Evolutionary conservation across 2,113 vertebrate species (phyloP).

Genomic region (Stigmatopora nigra): DNA sequence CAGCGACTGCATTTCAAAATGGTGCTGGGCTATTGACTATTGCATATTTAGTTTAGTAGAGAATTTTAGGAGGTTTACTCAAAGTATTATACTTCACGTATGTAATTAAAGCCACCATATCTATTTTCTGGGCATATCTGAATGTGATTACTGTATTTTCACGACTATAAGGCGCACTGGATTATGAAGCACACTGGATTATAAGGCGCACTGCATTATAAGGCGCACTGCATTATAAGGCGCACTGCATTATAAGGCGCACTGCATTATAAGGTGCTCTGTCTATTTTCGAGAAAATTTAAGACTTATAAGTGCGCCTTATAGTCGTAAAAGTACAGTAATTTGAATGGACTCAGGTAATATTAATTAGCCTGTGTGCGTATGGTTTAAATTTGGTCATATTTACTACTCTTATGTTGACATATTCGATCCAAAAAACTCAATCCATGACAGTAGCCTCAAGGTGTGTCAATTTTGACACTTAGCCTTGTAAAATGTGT

Average conservation of each 20-base stretch:
- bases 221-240: too few relatives aligned
- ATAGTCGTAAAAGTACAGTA: too few relatives aligned
- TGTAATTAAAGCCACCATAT: slow-evolving; percentile 47
- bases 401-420: slow-evolving; percentile 15
- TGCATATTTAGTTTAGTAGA: slow-evolving; percentile 28
- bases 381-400: slow-evolving; percentile 2
- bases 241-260: too few relatives aligned
- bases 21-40: slow-evolving; percentile 22
- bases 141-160: too few relatives aligned
- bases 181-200: too few relatives aligned
- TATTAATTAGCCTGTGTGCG: neutral
- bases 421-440: slow-evolving; percentile 11
- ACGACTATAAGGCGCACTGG: too few relatives aligned
- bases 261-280: too few relatives aligned
- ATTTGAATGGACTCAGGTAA: neutral
- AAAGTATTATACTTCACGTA: slow-evolving; percentile 44
- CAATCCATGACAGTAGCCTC: slow-evolving; percentile 13
- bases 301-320: too few relatives aligned
- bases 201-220: too few relatives aligned
- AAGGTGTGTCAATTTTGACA: slow-evolving; percentile 15
- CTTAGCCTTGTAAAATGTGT: slow-evolving; percentile 39
- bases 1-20: slow-evolving; percentile 41
- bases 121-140: slow-evolving; percentile 27
- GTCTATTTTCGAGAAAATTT: too few relatives aligned
- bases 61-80: slow-evolving; percentile 43